Percentiles rank a stretch among this genome's conserved stretches.
Evolutionary conservation across 2,888 invertebrate genomes (phyloP).

Genomic region (Metalampra italica): DNA sequence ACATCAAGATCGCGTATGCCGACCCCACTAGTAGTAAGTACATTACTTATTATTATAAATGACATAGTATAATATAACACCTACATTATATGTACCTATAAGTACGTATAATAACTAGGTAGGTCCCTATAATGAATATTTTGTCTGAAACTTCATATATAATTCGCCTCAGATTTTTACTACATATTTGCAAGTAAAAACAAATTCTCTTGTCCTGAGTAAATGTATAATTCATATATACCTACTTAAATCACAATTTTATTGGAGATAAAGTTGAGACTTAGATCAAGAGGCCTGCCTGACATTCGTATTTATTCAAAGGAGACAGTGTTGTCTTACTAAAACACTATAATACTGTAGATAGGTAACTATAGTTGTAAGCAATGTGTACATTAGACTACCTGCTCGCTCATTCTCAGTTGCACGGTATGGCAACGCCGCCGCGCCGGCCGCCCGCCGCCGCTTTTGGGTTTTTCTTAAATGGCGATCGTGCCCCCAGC

Average conservation of each 20-base stretch:
- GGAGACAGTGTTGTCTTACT: constrained; percentile 51
- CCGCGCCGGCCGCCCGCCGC: constrained; percentile 71
- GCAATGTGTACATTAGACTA: constrained; percentile 53
- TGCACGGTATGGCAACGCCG: constrained; percentile 75
- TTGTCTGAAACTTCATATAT: no score
- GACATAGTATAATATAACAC: no score
- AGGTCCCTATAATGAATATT: no score
- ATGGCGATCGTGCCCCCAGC: constrained; percentile 38
- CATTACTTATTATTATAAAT: constrained; percentile 2
- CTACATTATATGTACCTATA: neutral
- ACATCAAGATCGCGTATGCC: constrained; percentile 81
- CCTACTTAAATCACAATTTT: no score
- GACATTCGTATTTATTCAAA: constrained; percentile 40
- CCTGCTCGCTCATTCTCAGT: constrained; percentile 62
- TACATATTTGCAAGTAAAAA: no score
- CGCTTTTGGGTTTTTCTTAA: constrained; percentile 48
- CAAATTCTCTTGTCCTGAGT: no score
- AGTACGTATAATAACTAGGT: neutral
- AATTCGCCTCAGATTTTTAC: no score
- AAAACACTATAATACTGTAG: constrained; percentile 50
- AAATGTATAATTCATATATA: no score
- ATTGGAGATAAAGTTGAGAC: constrained; percentile 45
- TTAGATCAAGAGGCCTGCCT: constrained; percentile 64
- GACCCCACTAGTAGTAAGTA: constrained; percentile 79
- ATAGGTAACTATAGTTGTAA: constrained; percentile 39